Base-by-base conservation (phyloP, 2,113 vertebrate genomes). In the Amazona vittata region DNA sequence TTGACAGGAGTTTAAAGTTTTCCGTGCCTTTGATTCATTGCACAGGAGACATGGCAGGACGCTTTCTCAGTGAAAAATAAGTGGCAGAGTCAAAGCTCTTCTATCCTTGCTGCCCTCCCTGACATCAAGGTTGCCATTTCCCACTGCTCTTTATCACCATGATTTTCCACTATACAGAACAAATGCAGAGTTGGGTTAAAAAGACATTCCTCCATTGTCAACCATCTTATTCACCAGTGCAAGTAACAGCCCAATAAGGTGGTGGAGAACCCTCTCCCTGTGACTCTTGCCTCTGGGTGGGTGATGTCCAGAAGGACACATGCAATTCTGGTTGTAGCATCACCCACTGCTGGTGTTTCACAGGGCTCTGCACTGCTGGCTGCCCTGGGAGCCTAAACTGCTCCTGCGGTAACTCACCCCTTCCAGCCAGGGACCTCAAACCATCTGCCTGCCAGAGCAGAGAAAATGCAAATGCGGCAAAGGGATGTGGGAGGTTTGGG, bases 241-340 rank as follows among this genome's bases (percentile, higher is more conserved):
- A 80, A 89, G 5, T 12, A 53, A 73, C 50, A 76, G 57, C 63
- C 37, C 21, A 15, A 6, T 0, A 0, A 68, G 49, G 41, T 1
- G 12, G 21, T 12, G 39, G 43, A 83, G 75, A 87, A 85, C 16
- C 79, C 67, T 12, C 69, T 33, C 37, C 65, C 47, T 1, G 41
- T 31, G 50, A 82, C 74, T 57, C 82, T 52, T 64, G 78, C 14
- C 55, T 62, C 47, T 4, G 46, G 70, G 46, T 11, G 17, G 33
- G 50, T n/a, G 55, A 93, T 0, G 4, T 8, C 85, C 85, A 62
- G 47, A 28, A 60, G 24, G 44, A 47, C 10, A 14, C 9, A 1
- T 29, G 14, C 39, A 43, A 15, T 37, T 1, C 44, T 5, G 13
- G n/a, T 21, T 9, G 1, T 0, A 0, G n/a, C 2, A 3, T 57